phyloP scores from a whole-genome alignment of 1,140 invertebrate genomes.

The Artemia franciscana region DNA sequence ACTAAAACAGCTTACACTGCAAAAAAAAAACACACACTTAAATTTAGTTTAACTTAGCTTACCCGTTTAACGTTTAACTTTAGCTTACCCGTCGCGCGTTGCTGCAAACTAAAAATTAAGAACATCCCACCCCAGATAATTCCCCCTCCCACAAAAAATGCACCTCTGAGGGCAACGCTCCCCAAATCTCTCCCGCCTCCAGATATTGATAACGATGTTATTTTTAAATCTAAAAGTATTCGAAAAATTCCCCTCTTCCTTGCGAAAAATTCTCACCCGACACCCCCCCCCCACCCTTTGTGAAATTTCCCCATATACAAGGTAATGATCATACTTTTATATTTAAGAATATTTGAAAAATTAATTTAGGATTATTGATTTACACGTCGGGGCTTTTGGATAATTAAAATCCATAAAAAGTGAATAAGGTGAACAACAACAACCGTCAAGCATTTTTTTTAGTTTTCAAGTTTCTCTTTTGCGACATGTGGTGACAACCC shows the following conservation, averaged over 20 bases:
- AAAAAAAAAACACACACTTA: not conserved
- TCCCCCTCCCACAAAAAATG: not conserved
- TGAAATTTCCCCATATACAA: not conserved
- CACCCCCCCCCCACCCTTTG: not conserved
- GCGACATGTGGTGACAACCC: too few species aligned
- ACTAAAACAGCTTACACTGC: not conserved
- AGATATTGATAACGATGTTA: not conserved
- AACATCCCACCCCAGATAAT: not conserved
- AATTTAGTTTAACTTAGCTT: not conserved
- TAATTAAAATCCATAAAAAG: too few species aligned
- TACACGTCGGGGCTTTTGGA: too few species aligned
- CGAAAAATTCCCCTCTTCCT: not conserved
- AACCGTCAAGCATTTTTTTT: too few species aligned
- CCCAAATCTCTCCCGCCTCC: not conserved
- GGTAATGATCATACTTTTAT: not conserved
- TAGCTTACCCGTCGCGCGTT: not conserved
- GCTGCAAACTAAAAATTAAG: not conserved
- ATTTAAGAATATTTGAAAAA: too few species aligned
- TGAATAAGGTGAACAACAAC: too few species aligned
- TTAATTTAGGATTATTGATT: too few species aligned
- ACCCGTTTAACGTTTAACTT: not conserved
- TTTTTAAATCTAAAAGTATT: not conserved
- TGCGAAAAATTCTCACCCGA: not conserved
- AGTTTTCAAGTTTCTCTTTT: too few species aligned
- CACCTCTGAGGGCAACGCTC: not conserved